Conservation (phyloP, 2,797 vertebrate species). For the Galago senegalensis region DNA sequence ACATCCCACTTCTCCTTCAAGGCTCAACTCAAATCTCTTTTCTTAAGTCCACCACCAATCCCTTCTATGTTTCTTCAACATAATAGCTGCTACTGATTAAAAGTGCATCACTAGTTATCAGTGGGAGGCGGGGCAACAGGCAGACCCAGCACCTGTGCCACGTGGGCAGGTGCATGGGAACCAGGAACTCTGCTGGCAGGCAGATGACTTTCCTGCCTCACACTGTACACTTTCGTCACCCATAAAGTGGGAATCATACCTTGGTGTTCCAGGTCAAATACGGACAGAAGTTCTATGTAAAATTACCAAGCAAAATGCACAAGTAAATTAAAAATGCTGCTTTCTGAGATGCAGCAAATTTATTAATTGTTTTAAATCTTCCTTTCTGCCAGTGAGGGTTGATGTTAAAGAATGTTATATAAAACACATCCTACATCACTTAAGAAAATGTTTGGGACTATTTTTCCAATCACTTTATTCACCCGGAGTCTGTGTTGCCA, state of each 20-base stretch:
- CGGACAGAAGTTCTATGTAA: neutral
- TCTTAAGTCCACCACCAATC: neutral
- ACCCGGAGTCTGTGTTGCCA: neutral
- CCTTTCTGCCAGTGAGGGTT: neutral
- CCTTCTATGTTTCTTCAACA: neutral
- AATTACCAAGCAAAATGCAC: neutral
- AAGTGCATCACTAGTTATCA: neutral
- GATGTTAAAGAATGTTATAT: too few relatives aligned
- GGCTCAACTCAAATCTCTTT: neutral
- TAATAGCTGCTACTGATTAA: neutral
- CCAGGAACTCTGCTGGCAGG: too few relatives aligned
- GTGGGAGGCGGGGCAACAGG: neutral
- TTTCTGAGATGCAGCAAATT: rapidly evolving
- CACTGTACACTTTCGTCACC: neutral
- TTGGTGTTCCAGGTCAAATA: neutral
- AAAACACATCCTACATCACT: neutral
- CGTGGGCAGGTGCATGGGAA: too few relatives aligned
- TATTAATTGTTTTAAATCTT: neutral
- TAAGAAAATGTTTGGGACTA: neutral
- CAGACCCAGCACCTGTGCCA: rapidly evolving
- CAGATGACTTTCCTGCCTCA: neutral
- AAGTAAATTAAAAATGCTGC: neutral
- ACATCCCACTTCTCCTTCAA: too few relatives aligned
- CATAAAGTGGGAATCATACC: too few relatives aligned
- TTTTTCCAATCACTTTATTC: neutral